Evolutionary conservation across 2,888 invertebrate species (phyloP), one percentile per base, ranked within the genome.

Genomic region (Agonopterix subpropinquella): DNA sequence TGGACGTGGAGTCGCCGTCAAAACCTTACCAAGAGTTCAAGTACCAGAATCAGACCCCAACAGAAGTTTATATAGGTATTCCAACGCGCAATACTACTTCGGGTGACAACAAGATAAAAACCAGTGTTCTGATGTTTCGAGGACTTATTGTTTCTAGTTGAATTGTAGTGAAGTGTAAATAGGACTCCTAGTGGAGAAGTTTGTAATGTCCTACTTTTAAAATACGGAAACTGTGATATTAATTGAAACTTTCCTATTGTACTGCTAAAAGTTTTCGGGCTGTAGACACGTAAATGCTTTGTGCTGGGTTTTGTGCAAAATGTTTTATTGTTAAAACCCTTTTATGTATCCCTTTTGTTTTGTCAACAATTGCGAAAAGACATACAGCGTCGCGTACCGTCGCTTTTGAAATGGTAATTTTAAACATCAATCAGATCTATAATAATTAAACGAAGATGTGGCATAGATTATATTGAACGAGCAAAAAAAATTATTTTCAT

Each of bases 31-130:
- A 47, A 73, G 84, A 67, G 81, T 80, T 51, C 89, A 83, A 65
- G 73, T 86, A 62, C 89, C 77, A 18, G 90, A 91, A 71, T 81
- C 81, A 47, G 89, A 89, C 68, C 88, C 87, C 64, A 88, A 79
- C 69, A 84, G 93, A 67, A 92, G 91, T 80, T 80, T 92, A 64
- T 91, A 91, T 80, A 85, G 91, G 68, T 90, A 90, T 74, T 90
- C 91, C 57, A 92, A 91, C 69, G 91, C 90, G 45, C 92, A 92
- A 67, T 93, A 92, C 74, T 94, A 94, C 75, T 94, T 93, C 72
- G 94, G 94, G 91, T 94, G 94, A 94, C 93, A 90, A 68, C 89
- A 91, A 75, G 89, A 90, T 57, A 83, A 81, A 70, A 81, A 76
- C 66, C 83, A 89, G 70, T 84, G 88, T 69, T 73, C 89, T 64